Evolutionary conservation across 2,113 vertebrate genomes (phyloP), one percentile per base, ranked within the genome.

Genomic region (Aphyosemion australe): DNA sequence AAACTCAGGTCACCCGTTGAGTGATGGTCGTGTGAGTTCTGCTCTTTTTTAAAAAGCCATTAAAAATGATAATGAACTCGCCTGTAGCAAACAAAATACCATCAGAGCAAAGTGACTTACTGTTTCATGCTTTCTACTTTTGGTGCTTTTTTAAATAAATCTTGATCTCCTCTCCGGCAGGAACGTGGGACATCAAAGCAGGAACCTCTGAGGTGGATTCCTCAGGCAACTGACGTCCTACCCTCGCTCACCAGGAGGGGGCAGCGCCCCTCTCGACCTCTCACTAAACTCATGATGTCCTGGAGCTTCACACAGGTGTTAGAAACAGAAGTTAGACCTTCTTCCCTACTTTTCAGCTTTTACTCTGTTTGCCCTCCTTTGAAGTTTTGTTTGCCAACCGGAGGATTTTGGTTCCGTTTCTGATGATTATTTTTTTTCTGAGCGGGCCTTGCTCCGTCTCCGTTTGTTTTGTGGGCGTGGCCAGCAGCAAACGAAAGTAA

Each of bases 121-220:
- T n/a, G n/a, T n/a, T n/a, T n/a, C n/a, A n/a, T n/a, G n/a, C n/a
- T n/a, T n/a, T n/a, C n/a, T n/a, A n/a, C n/a, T n/a, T n/a, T n/a
- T n/a, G n/a, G n/a, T n/a, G n/a, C n/a, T n/a, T n/a, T n/a, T n/a
- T n/a, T n/a, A n/a, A n/a, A n/a, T n/a, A n/a, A n/a, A n/a, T n/a
- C n/a, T n/a, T n/a, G n/a, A n/a, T 26, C 26, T 26, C 26, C 26
- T 26, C 26, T 46, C 13, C 46, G 12, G n/a, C 68, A 94, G 93
- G 93, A 86, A 65, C 84, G 12, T 89, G 89, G 92, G 92, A 93
- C 49, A 76, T 88, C 51, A 93, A 88, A 89, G 71, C 87, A 0
- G 86, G 85, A 3, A 51, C 78, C 5, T 61, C 71, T 71, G 92
- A 93, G 32, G 72, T 86, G 3, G 91, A 94, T 75, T 83, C 84